Conservation (phyloP, 2,888 invertebrate genomes). For the Temnothorax ravouxi region DNA sequence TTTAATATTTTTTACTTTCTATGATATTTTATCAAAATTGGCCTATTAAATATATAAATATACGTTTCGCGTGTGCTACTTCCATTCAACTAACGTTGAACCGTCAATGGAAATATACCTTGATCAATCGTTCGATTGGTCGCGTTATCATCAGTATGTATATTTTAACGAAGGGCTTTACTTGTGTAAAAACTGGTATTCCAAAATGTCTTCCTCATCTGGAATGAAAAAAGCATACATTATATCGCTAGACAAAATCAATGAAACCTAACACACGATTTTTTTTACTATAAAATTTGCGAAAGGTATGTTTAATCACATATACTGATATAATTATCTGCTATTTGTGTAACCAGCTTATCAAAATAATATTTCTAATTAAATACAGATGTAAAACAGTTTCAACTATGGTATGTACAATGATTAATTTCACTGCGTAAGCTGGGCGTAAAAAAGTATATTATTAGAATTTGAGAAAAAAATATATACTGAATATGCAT, state of each 20-base stretch:
- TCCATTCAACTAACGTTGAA: slow-evolving; percentile 65
- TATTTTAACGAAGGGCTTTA: slow-evolving; percentile 81
- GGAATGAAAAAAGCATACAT: slow-evolving; percentile 74
- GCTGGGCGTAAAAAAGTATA: slow-evolving; percentile 39
- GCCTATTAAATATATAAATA: slow-evolving; percentile 83
- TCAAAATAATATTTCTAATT: slow-evolving; percentile 17
- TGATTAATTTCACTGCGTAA: slow-evolving; percentile 13
- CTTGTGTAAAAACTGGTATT: slow-evolving; percentile 87
- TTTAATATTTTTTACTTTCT: slow-evolving; percentile 73
- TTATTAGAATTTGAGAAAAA: neutral
- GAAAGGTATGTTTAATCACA: neutral
- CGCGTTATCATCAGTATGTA: slow-evolving; percentile 76
- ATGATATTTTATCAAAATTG: slow-evolving; percentile 81
- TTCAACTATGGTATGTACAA: slow-evolving; percentile 12
- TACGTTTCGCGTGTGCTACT: slow-evolving; percentile 74
- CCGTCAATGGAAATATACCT: slow-evolving; percentile 71
- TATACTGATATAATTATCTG: neutral
- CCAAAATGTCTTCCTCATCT: slow-evolving; percentile 87
- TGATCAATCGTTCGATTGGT: slow-evolving; percentile 61
- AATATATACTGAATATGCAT: slow-evolving; percentile 19
- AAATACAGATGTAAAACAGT: neutral
- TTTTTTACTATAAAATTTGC: neutral
- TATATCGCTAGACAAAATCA: slow-evolving; percentile 41
- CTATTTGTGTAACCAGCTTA: neutral
- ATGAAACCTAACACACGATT: neutral